Percentiles rank a stretch among this genome's conserved stretches.
Conservation (phyloP, 2,113 vertebrate genomes). For the Gobiocypris rarus region DNA sequence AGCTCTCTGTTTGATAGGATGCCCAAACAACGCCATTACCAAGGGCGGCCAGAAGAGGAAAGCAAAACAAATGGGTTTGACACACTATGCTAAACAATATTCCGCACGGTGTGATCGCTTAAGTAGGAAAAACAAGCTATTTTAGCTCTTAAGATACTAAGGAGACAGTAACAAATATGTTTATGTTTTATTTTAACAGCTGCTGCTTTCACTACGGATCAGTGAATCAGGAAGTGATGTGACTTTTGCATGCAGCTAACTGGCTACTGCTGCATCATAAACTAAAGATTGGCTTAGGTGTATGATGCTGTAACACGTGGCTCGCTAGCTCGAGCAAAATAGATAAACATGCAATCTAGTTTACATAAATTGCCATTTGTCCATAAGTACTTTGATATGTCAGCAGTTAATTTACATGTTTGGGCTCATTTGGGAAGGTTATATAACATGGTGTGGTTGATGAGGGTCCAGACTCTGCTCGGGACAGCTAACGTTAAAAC, state of each 20-base stretch:
- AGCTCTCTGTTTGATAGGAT: constrained; percentile 21
- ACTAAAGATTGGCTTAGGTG: not conserved
- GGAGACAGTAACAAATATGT: not conserved
- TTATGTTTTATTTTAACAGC: not conserved
- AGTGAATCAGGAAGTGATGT: constrained; percentile 23
- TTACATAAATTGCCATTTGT: not conserved
- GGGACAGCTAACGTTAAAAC: constrained; percentile 48
- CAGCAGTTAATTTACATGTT: not conserved
- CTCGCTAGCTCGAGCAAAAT: not conserved
- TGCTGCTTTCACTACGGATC: not conserved
- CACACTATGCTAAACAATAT: constrained; percentile 2
- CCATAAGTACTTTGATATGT: not conserved
- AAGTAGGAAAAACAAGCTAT: not conserved
- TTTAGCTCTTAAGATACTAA: not conserved
- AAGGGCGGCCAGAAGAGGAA: not conserved
- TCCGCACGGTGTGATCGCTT: too few relatives aligned
- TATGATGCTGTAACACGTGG: not conserved
- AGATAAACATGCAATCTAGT: not conserved
- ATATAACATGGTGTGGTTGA: not conserved
- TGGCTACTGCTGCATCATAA: not conserved
- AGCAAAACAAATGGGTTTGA: constrained; percentile 30
- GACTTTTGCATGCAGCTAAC: not conserved
- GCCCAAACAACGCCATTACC: not conserved
- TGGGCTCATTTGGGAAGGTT: not conserved
- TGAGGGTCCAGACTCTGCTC: not conserved